Evolutionary conservation across 2,113 vertebrate species (phyloP), one percentile per base, ranked within the genome.

Genomic region (Peromyscus polionotus): DNA sequence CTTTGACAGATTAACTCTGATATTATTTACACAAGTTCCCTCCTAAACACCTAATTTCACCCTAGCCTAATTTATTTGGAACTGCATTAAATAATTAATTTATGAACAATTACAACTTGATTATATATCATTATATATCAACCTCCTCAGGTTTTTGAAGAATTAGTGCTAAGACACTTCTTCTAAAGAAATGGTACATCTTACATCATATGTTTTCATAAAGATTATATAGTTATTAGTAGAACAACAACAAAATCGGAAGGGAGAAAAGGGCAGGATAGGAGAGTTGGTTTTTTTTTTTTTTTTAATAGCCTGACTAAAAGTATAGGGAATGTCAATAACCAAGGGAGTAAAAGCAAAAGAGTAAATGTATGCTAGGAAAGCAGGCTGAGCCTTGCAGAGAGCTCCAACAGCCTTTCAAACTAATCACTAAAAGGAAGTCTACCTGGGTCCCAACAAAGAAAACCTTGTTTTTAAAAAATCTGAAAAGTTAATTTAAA

Each of bases 51-150:
- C 45, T 28, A 86, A 83, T 33, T 77, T 72, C 5, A 92, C n/a
- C 6, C 39, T 26, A 73, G 80, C 57, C 61, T 57, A 84, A 72
- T 12, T 90, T 86, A 90, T 77, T 65, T 93, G 61, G 73, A 89
- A 96, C 48, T n/a, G 39, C 33, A 83, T n/a, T 84, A 93, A 95
- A 95, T 45, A 48, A 68, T 96, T 90, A 94, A 80, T 22, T 65
- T 85, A 45, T 51, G 13, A 96, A 95, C 63, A 96, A 83, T 83
- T 81, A 96, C 57, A 90, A 97, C 20, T 93, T 89, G 59, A 84
- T 48, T 84, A 88, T 13, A 28, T 57, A 68, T 54, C 19, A n/a
- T 90, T 95, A 42, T 42, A 42, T 42, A 42, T 42, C 42, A 42
- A 42, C 93, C 28, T 36, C 20, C 36, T 94, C 70, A 59, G 28